A percentile compares a stretch with the other conserved stretches of the same genome.
Conservation (phyloP, 1,140 invertebrate genomes). For the Muscidifurax raptorellus region DNA sequence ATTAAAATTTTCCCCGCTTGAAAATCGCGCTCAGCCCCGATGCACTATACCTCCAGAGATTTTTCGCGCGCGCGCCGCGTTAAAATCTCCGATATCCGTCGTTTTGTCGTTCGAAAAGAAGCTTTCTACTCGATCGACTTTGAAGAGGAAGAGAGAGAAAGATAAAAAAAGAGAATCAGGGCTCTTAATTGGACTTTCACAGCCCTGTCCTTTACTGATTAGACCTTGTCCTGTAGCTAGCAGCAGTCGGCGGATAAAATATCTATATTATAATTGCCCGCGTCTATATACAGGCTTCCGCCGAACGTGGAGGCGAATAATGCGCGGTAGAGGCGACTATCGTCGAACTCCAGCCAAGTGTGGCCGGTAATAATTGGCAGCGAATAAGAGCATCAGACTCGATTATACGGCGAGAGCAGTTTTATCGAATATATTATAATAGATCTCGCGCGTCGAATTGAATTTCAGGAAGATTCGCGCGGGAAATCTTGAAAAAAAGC, state of each 20-base stretch:
- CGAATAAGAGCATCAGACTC: background rate
- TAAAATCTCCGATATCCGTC: slow-evolving; percentile 41
- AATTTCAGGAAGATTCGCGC: background rate
- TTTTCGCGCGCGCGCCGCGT: background rate
- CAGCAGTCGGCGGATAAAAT: background rate
- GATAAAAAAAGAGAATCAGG: background rate
- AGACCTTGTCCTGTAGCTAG: background rate
- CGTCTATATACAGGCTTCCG: background rate
- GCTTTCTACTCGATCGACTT: background rate
- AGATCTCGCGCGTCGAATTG: background rate
- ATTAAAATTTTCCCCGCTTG: background rate
- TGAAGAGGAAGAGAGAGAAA: background rate
- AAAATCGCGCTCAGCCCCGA: background rate
- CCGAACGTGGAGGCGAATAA: background rate
- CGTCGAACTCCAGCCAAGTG: background rate
- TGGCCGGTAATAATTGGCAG: slow-evolving; percentile 3
- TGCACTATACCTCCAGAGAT: background rate
- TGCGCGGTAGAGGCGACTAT: background rate
- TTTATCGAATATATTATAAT: background rate
- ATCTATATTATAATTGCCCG: background rate
- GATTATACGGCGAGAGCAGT: background rate
- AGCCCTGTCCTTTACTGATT: background rate
- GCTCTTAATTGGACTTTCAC: background rate
- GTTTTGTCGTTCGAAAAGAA: background rate
- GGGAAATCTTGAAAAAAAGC: no score